phyloP scores from a whole-genome alignment of 1,140 invertebrate genomes.

The Holcopasites calliopsidis region DNA sequence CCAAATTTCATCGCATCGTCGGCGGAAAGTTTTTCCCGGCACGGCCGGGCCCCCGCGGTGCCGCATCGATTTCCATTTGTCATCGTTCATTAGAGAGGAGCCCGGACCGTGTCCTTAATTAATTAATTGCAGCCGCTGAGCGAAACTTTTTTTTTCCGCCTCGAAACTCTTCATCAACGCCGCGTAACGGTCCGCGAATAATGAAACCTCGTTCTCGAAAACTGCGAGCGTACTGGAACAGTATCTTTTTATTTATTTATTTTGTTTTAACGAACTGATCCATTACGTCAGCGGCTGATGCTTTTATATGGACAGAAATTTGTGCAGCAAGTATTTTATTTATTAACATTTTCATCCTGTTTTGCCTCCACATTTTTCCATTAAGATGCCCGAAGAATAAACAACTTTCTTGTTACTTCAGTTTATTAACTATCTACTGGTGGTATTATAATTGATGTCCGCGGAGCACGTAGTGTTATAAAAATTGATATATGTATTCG shows the following conservation, averaged over 20 bases:
- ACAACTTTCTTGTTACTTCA: too few relatives aligned
- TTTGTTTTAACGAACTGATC: background rate
- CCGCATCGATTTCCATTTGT: conserved; percentile 31
- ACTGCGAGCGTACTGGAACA: background rate
- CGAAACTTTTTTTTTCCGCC: background rate
- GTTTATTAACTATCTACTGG: too few relatives aligned
- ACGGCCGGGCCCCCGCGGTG: background rate
- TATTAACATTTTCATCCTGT: too few relatives aligned
- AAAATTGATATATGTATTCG: too few relatives aligned
- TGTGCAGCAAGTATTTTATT: too few relatives aligned
- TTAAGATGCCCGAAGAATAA: too few relatives aligned
- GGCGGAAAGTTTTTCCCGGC: conserved; percentile 8
- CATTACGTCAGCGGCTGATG: too few relatives aligned
- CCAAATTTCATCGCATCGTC: conserved; percentile 8
- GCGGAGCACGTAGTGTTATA: too few relatives aligned
- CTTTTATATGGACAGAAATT: too few relatives aligned
- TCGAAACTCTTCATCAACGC: background rate
- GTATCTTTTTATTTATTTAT: background rate
- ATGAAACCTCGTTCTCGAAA: background rate
- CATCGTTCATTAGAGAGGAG: conserved; percentile 15
- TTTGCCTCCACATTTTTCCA: too few relatives aligned
- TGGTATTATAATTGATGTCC: too few relatives aligned
- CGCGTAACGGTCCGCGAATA: conserved; percentile 17
- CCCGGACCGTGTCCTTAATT: background rate
- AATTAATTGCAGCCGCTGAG: conserved; percentile 30